These are phyloP conservation scores for Cygnus atratus DNA, from an alignment of 2,113 vertebrate species.

Conservation along the genomic window DNA sequence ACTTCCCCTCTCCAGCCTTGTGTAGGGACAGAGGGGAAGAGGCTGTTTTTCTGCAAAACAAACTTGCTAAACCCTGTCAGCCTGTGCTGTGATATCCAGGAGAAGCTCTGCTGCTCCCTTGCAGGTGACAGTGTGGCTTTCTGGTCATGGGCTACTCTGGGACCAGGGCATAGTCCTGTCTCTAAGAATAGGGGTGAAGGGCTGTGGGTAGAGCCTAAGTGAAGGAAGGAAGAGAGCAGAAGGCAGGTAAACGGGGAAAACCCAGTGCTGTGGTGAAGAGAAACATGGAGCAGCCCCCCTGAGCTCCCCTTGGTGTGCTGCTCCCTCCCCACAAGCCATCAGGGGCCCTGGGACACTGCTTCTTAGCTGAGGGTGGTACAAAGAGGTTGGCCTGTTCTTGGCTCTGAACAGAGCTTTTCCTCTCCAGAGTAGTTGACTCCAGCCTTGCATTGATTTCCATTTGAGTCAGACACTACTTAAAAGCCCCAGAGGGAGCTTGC, in stretches of 20 bases:
- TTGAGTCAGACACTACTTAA: slow-evolving; percentile 45
- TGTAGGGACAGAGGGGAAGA: too few species aligned
- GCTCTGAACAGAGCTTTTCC: not conserved
- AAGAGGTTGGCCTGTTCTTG: not conserved
- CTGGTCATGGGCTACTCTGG: not conserved
- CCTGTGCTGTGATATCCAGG: too few species aligned
- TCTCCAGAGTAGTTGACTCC: not conserved
- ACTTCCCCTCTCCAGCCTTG: not conserved
- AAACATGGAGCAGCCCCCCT: not conserved
- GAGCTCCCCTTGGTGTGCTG: not conserved
- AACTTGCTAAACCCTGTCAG: too few species aligned
- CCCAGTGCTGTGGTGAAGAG: not conserved
- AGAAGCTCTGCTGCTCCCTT: not conserved
- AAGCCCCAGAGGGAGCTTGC: slow-evolving; percentile 45
- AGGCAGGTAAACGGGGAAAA: not conserved
- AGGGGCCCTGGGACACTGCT: not conserved
- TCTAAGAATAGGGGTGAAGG: not conserved
- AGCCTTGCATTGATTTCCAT: slow-evolving; percentile 36
- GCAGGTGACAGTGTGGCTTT: too few species aligned
- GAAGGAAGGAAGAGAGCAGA: not conserved
- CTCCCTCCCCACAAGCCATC: not conserved
- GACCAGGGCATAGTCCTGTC: too few species aligned
- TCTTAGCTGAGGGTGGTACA: not conserved
- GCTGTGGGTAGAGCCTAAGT: not conserved
- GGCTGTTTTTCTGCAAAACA: not conserved